Percentiles rank a stretch among this genome's conserved stretches.
phyloP scores from a whole-genome alignment of 1,140 invertebrate genomes.

The Saxidomus purpurata region DNA sequence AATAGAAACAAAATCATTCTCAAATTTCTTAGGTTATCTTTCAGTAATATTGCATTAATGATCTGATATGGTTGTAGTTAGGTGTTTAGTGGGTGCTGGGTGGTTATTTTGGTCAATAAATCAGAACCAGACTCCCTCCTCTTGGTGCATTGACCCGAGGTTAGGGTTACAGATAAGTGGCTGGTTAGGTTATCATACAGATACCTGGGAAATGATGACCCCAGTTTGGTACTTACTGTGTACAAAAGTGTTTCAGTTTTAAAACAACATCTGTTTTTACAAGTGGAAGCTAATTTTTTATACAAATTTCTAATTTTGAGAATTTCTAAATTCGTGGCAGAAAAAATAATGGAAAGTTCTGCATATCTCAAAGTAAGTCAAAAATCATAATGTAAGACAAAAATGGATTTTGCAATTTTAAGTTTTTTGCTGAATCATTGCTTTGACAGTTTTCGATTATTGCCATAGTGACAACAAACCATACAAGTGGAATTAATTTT shows the following conservation, averaged over 20 bases:
- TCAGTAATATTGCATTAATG: background rate
- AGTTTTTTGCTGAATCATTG: too few species aligned
- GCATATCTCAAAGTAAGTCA: too few species aligned
- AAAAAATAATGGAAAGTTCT: too few species aligned
- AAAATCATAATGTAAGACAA: too few species aligned
- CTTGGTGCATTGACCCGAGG: background rate
- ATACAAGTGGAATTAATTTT: too few species aligned
- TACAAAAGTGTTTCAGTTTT: background rate
- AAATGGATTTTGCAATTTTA: too few species aligned
- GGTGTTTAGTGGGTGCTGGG: background rate
- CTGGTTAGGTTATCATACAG: background rate
- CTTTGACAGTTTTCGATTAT: too few species aligned
- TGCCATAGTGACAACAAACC: too few species aligned
- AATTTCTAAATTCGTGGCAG: too few species aligned
- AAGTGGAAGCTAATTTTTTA: too few species aligned
- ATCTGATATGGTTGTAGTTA: background rate
- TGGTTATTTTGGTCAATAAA: conserved; percentile 16
- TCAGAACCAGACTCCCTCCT: background rate
- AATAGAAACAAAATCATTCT: background rate
- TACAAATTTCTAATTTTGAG: too few species aligned
- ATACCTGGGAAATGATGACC: background rate
- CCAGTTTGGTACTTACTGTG: background rate
- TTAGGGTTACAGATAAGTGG: conserved; percentile 18
- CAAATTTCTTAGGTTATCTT: background rate
- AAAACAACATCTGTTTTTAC: too few species aligned